A percentile compares a stretch with the other conserved stretches of the same genome.
Conservation (phyloP, 2,113 vertebrate genomes). For the Embiotoca jacksoni region DNA sequence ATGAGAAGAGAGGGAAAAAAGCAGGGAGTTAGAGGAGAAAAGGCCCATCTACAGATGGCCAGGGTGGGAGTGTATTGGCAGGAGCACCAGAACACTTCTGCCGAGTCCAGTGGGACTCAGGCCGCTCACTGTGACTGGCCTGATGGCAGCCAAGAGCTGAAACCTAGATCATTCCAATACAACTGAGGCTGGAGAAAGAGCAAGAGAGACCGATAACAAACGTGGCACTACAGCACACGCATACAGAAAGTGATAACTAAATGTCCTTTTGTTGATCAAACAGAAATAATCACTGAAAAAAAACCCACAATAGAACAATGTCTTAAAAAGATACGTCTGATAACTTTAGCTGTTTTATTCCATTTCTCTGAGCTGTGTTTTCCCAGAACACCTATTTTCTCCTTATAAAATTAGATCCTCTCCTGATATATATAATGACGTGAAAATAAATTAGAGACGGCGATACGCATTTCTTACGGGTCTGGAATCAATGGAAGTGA, state of each 20-base stretch:
- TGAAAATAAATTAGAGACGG: constrained; percentile 60
- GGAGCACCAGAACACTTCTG: constrained; percentile 80
- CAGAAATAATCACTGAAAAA: constrained; percentile 31
- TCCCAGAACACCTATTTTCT: constrained; percentile 51
- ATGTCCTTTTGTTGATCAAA: constrained; percentile 73
- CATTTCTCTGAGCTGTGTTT: constrained; percentile 25
- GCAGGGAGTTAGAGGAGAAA: constrained; percentile 69
- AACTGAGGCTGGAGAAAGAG: constrained; percentile 68
- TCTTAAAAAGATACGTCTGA: constrained; percentile 18
- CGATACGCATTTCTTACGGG: constrained; percentile 54
- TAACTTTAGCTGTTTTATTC: constrained; percentile 6
- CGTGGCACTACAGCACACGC: constrained; percentile 66
- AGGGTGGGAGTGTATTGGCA: constrained; percentile 84
- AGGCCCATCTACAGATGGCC: constrained; percentile 84
- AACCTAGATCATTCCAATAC: constrained; percentile 74
- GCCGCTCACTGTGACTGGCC: constrained; percentile 76
- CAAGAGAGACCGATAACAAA: constrained; percentile 71
- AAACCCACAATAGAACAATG: constrained; percentile 24
- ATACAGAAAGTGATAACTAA: constrained; percentile 58
- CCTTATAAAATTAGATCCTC: constrained; percentile 43
- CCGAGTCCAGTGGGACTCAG: constrained; percentile 81
- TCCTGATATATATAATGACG: constrained; percentile 44
- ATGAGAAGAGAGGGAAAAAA: constrained; percentile 56
- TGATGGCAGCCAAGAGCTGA: constrained; percentile 77
- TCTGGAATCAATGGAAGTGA: constrained; percentile 62